Evolutionary conservation across 1,140 invertebrate genomes (phyloP).

Genomic region (Drosophila leontia): DNA sequence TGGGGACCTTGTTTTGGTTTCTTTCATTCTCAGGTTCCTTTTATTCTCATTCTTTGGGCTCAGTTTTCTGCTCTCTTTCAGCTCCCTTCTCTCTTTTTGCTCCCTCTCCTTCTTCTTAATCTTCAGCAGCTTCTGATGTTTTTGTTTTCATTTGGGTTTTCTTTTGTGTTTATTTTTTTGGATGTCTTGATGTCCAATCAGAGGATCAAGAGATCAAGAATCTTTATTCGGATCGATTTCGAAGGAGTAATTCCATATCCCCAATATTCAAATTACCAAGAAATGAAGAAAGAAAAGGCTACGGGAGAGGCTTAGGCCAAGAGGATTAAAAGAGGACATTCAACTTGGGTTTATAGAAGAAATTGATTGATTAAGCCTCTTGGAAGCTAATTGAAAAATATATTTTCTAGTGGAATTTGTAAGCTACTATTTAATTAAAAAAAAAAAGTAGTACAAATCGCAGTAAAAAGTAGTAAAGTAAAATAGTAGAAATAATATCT

Average conservation of each 20-base stretch:
- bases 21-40: constrained; percentile 6
- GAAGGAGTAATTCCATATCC: constrained; percentile 3
- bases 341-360: not conserved
- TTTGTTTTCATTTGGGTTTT: constrained; percentile 7
- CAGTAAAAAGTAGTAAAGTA: too few relatives aligned
- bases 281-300: not conserved
- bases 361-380: not conserved
- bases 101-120: constrained; percentile 7
- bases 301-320: not conserved
- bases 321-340: constrained; percentile 12
- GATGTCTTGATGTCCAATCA: constrained; percentile 10
- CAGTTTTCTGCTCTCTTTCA: constrained; percentile 1
- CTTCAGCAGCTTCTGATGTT: constrained; percentile 24
- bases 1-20: constrained; percentile 14
- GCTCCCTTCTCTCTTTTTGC: not conserved
- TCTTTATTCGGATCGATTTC: constrained; percentile 5
- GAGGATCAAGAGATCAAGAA: constrained; percentile 20
- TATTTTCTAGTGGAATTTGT: not conserved
- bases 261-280: constrained; percentile 12
- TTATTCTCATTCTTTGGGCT: not conserved
- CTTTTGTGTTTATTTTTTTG: not conserved
- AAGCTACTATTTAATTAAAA: not conserved
- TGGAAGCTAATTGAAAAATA: not conserved
- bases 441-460: too few relatives aligned
- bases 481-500: too few relatives aligned